These are phyloP conservation scores for Euwallacea similis DNA, from an alignment of 1,140 invertebrate genomes.

Conservation along the genomic window DNA sequence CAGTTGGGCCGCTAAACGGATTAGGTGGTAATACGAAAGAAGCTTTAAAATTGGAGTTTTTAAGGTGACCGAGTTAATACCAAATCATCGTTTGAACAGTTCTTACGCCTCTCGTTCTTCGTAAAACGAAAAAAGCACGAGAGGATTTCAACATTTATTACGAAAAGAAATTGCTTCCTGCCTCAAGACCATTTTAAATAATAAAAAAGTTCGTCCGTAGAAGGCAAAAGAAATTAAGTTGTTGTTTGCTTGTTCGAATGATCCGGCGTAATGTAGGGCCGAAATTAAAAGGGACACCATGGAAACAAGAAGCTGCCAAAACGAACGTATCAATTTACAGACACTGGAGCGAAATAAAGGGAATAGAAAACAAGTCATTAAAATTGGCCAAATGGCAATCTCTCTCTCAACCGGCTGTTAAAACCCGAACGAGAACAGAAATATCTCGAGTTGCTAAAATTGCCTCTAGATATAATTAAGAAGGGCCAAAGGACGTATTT, in stretches of 20 bases:
- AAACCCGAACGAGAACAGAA: slow-evolving; percentile 36
- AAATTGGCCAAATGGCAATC: slow-evolving; percentile 45
- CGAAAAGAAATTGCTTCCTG: no score
- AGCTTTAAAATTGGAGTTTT: no score
- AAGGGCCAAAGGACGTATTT: slow-evolving; percentile 23
- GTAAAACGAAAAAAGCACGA: no score
- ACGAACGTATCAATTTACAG: slow-evolving; percentile 41
- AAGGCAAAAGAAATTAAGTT: slow-evolving; percentile 12
- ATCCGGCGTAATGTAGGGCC: not conserved
- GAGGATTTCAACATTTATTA: no score
- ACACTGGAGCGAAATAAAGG: slow-evolving; percentile 36
- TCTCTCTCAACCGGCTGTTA: slow-evolving; percentile 38
- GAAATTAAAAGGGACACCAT: slow-evolving; percentile 22
- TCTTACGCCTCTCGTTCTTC: no score
- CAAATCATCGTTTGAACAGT: no score
- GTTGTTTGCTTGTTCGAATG: slow-evolving; percentile 13
- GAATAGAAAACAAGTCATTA: slow-evolving; percentile 45
- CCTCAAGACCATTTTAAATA: slow-evolving; percentile 7
- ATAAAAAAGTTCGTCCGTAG: not conserved
- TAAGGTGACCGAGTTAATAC: no score
- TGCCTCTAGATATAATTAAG: slow-evolving; percentile 41
- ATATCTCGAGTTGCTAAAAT: slow-evolving; percentile 31
- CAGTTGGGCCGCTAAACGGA: no score
- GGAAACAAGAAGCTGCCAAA: slow-evolving; percentile 33
- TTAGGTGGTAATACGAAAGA: no score